Evolutionary conservation across 2,797 vertebrate genomes (phyloP).

Genomic region (Mus minutoides): DNA sequence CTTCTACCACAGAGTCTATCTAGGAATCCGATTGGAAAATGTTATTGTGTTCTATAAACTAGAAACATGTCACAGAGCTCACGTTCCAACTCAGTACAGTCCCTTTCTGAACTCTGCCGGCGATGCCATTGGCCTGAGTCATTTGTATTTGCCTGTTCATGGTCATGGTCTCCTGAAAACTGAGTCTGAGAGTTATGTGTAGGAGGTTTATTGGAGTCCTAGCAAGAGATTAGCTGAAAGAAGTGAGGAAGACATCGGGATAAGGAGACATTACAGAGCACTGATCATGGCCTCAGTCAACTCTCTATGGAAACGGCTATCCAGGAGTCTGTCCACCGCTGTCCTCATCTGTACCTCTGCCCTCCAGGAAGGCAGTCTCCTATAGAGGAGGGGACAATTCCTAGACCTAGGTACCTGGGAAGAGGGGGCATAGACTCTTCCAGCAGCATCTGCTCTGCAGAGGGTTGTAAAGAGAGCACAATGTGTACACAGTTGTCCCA

Average conservation of each 20-base stretch:
- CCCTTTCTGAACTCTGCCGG: conserved; percentile 35
- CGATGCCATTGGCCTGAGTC: background rate
- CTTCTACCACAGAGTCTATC: background rate
- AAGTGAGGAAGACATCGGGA: background rate
- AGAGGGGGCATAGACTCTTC: background rate
- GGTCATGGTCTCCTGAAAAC: background rate
- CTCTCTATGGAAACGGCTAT: background rate
- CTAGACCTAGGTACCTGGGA: background rate
- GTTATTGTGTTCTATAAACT: conserved; percentile 1
- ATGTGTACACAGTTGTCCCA: background rate
- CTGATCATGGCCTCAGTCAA: background rate
- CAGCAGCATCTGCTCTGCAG: background rate
- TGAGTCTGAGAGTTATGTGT: background rate
- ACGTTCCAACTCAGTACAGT: background rate
- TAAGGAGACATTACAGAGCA: background rate
- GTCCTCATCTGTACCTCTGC: background rate
- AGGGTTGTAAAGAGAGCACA: background rate
- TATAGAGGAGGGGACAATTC: background rate
- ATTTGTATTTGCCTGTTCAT: background rate
- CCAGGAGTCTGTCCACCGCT: background rate
- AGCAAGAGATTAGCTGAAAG: background rate
- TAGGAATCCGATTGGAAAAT: conserved; percentile 1
- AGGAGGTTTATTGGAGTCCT: background rate
- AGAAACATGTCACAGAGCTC: conserved; percentile 30
- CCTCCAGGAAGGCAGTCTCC: background rate